Base-by-base conservation (phyloP, 2,888 invertebrate genomes). In the Drosophila buzzatii region DNA sequence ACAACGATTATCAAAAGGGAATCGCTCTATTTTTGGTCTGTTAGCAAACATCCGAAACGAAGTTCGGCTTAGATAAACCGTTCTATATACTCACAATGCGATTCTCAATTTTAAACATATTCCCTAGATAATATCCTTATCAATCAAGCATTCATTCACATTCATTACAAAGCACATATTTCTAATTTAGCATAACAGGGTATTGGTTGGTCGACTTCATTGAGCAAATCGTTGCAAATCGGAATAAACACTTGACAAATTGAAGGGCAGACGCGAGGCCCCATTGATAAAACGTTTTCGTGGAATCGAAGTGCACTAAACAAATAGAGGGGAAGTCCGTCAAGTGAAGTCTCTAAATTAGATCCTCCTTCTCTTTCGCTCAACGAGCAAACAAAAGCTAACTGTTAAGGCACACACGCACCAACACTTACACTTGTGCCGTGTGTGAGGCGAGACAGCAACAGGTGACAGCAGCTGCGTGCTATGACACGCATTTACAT, bases 171-270 rank as follows among this genome's bases (percentile, higher is more conserved):
- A 27, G 27, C 27, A 1, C 6, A 6, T 27, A 27, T 27, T 27
- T 27, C 27, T 27, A 27, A 27, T 27, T 5, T 27, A 27, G 5
- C 27, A 27, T 27, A 27, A 16, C 37, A 47, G 45, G 37, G 45
- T 23, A 58, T 37, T 9, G 4, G 1, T 23, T n/a, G 14, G 58
- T 45, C 44, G 10, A 3, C 3, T 7, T 2, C 16, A 27, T 20
- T 12, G 18, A 3, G 1, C 18, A 31, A 31, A 27, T 47, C 56
- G 12, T 52, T 49, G 45, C 49, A 31, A 16, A 20, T 20, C 33
- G 44, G 53, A 42, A 72, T 51, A 69, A 66, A 47, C 77, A 79
- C 81, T 76, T 81, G 77, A 76, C 64, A 72, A 64, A 62, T 60
- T 67, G 74, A 18, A 41, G 56, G 59, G n/a, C 74, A 59, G 65